Percentiles rank a stretch among this genome's conserved stretches.
Evolutionary conservation across 2,113 vertebrate genomes (phyloP).

Genomic region (Gobius niger): DNA sequence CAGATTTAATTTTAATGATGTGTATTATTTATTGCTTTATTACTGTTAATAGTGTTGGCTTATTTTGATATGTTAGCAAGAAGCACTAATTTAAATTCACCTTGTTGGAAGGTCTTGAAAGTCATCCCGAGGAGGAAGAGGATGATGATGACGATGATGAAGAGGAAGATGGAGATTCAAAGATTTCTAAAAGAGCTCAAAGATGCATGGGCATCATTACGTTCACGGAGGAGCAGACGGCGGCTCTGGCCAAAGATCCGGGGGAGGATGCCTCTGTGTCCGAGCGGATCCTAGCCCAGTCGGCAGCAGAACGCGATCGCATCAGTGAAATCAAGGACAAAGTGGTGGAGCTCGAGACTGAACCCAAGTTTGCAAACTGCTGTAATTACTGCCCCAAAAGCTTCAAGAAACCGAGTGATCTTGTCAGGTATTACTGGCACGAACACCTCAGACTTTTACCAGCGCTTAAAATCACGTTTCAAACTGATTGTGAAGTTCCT

Average conservation of each 20-base stretch:
- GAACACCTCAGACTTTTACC: neutral
- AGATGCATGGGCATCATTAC: slow-evolving; percentile 90
- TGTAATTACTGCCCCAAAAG: slow-evolving; percentile 95
- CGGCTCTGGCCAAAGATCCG: slow-evolving; percentile 90
- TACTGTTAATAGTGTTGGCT: too few relatives aligned
- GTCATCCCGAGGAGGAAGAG: slow-evolving; percentile 68
- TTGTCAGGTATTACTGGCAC: slow-evolving; percentile 85
- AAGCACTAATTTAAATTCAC: neutral
- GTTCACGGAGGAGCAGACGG: slow-evolving; percentile 95
- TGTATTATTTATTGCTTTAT: too few relatives aligned
- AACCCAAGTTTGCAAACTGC: slow-evolving; percentile 94
- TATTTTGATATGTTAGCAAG: too few relatives aligned
- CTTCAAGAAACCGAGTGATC: slow-evolving; percentile 98
- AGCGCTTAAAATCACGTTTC: neutral
- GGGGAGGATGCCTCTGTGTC: slow-evolving; percentile 90
- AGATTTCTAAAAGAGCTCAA: slow-evolving; percentile 57
- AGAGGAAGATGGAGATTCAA: slow-evolving; percentile 48
- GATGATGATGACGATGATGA: slow-evolving; percentile 83
- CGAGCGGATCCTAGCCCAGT: slow-evolving; percentile 95
- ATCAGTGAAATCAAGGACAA: slow-evolving; percentile 97
- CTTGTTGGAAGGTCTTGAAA: slow-evolving; percentile 67
- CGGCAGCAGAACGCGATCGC: slow-evolving; percentile 93
- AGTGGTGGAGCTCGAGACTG: slow-evolving; percentile 87
- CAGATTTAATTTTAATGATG: too few relatives aligned
- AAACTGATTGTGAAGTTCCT: neutral